Percentiles rank a stretch among this genome's conserved stretches.
These are phyloP conservation scores for human (Homo sapiens) DNA, from an alignment of 2,113 vertebrate genomes.

Conservation along the genomic window GRCh38 chr9:78915001-78915500, in stretches of 20 bases:
- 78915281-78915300: slow-evolving; percentile 45
- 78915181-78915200: neutral
- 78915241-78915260: neutral
- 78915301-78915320: slow-evolving; percentile 24
- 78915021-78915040: neutral
- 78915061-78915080: slow-evolving; percentile 22
- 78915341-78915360: slow-evolving; percentile 35
- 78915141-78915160: slow-evolving; percentile 18
- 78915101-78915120: slow-evolving; percentile 33
- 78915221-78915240: neutral
- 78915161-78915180: neutral
- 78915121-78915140: neutral
- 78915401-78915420: neutral
- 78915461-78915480: neutral
- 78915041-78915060: slow-evolving; percentile 6
- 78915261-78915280: neutral
- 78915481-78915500: neutral
- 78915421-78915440: neutral
- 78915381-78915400: slow-evolving; percentile 37
- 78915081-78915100: slow-evolving; percentile 44
- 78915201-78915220: neutral
- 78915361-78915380: slow-evolving; percentile 36
- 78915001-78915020: neutral
- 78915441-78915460: neutral
- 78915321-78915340: neutral